Conservation (phyloP, 2,888 invertebrate genomes). For the Phasia obesa region DNA sequence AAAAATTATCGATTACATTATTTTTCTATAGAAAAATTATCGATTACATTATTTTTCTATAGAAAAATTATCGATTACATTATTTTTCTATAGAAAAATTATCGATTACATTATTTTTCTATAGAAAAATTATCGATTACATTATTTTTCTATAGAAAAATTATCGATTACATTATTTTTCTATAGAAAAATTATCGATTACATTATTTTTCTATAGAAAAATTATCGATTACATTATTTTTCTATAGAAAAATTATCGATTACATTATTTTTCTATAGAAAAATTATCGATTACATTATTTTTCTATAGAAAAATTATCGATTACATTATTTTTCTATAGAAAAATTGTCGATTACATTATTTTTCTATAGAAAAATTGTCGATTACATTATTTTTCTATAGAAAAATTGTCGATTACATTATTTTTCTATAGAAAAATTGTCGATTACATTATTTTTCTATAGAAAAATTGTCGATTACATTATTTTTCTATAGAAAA, state of each 20-base stretch:
- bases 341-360: background rate
- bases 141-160: background rate
- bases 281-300: too few species aligned
- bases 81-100: background rate
- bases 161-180: too few species aligned
- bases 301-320: background rate
- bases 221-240: too few species aligned
- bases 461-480: too few species aligned
- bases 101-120: too few species aligned
- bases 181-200: too few species aligned
- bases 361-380: background rate
- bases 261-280: too few species aligned
- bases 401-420: background rate
- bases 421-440: background rate
- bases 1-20: background rate
- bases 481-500: too few species aligned
- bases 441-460: background rate
- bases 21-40: background rate
- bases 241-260: too few species aligned
- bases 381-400: background rate
- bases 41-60: background rate
- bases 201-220: too few species aligned
- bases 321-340: background rate
- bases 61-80: background rate
- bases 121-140: background rate